phyloP scores from a whole-genome alignment of 2,888 invertebrate species.

The Lasioglossum oenotherae region DNA sequence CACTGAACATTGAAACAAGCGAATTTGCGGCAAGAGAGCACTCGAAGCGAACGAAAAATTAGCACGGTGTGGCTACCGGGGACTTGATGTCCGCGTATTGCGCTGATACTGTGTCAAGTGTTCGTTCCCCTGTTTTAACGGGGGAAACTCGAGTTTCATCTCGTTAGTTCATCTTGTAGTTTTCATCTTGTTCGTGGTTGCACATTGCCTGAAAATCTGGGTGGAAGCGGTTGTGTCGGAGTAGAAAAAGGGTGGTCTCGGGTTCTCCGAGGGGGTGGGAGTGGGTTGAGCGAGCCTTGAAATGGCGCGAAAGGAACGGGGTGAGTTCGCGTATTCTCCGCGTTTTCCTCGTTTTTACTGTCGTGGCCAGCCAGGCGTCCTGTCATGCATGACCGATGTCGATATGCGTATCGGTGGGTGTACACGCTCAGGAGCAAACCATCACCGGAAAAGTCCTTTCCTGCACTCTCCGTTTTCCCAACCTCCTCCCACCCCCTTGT shows the following conservation, averaged over 20 bases:
- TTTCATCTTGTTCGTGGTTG: constrained; percentile 14
- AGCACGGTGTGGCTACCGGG: not conserved
- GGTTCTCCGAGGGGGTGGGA: not conserved
- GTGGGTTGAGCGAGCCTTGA: constrained; percentile 34
- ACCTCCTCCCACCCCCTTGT: constrained; percentile 10
- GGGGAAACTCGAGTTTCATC: constrained; percentile 7
- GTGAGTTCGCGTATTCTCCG: constrained; percentile 63
- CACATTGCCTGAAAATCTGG: not conserved
- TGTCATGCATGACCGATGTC: constrained; percentile 82
- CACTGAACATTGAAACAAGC: not conserved
- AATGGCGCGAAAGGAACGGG: constrained; percentile 66
- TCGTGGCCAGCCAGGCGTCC: constrained; percentile 83
- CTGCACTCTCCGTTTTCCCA: constrained; percentile 28
- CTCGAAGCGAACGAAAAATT: not conserved
- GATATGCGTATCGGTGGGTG: constrained; percentile 78
- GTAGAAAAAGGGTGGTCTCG: not conserved
- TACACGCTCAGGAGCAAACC: constrained; percentile 76
- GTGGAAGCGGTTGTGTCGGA: not conserved
- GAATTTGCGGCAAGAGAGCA: not conserved
- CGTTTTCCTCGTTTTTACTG: constrained; percentile 80
- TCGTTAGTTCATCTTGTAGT: too few species aligned
- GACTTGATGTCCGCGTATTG: not conserved
- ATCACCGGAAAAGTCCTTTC: constrained; percentile 64
- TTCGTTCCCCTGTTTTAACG: constrained; percentile 13
- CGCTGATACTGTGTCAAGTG: constrained; percentile 16